Conservation (phyloP, 2,888 invertebrate species). For the Acanthosepion esculentum region DNA sequence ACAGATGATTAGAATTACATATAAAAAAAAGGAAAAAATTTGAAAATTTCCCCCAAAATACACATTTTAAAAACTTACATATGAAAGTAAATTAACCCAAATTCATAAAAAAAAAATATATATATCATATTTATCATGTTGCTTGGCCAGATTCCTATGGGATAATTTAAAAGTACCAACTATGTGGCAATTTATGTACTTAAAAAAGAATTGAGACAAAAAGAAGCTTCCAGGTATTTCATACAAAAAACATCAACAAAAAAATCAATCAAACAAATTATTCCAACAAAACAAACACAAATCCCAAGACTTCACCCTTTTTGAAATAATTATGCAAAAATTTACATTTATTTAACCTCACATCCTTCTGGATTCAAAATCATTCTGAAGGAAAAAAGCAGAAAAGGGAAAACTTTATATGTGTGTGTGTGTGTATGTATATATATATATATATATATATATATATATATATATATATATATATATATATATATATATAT, state of each 20-base stretch:
- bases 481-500: neutral
- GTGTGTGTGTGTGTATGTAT: neutral
- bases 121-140: neutral
- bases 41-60: neutral
- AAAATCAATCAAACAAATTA: neutral
- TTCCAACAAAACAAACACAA: neutral
- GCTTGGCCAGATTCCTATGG: neutral
- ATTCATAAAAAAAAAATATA: neutral
- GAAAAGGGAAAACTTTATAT: neutral
- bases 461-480: neutral
- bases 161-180: neutral
- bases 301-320: neutral
- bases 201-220: neutral
- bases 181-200: neutral
- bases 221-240: neutral
- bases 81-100: neutral
- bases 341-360: neutral
- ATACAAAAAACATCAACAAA: neutral
- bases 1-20: neutral
- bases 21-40: neutral
- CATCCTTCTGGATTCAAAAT: neutral
- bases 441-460: slow-evolving; percentile 10
- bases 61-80: neutral
- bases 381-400: neutral
- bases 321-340: neutral